Evolutionary conservation across 1,140 invertebrate species (phyloP).

Genomic region (Drosophila tristis): DNA sequence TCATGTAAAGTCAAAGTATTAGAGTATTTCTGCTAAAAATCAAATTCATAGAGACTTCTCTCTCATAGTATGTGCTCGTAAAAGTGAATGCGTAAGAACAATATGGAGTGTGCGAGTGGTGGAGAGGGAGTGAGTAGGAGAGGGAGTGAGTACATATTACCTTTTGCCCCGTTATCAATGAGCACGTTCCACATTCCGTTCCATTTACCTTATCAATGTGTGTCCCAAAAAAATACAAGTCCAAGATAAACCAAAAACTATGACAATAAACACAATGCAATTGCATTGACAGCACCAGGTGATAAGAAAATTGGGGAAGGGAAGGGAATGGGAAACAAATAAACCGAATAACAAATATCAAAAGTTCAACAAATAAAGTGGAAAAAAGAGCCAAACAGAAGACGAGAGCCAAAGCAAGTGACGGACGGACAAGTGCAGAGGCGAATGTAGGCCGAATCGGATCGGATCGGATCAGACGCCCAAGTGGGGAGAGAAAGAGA

Average conservation of each 20-base stretch:
- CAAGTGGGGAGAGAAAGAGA: conserved; percentile 15
- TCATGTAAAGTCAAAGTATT: no score
- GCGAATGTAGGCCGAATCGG: conserved; percentile 37
- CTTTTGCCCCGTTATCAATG: conserved; percentile 34
- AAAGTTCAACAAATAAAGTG: conserved; percentile 44
- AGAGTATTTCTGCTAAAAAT: no score
- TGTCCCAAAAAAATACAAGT: conserved; percentile 44
- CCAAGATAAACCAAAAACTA: conserved; percentile 54
- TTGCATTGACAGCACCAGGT: conserved; percentile 54
- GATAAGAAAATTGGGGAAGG: conserved; percentile 36
- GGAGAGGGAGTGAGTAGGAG: not conserved
- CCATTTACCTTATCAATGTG: conserved; percentile 53
- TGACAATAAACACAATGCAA: conserved; percentile 62
- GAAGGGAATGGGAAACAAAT: conserved; percentile 15
- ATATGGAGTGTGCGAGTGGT: not conserved
- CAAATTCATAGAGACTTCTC: not conserved
- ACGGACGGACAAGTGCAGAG: conserved; percentile 15
- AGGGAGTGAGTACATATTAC: conserved; percentile 17
- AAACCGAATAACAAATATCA: conserved; percentile 47
- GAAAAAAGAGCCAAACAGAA: conserved; percentile 56
- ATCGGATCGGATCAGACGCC: conserved; percentile 36
- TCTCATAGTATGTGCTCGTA: not conserved
- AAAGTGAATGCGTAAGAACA: not conserved
- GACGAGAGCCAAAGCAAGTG: conserved; percentile 36
- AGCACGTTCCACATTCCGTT: conserved; percentile 36